Evolutionary conservation across 2,888 invertebrate species (phyloP), one percentile per base, ranked within the genome.

Genomic region (Spatulosminthurus flaviceps): DNA sequence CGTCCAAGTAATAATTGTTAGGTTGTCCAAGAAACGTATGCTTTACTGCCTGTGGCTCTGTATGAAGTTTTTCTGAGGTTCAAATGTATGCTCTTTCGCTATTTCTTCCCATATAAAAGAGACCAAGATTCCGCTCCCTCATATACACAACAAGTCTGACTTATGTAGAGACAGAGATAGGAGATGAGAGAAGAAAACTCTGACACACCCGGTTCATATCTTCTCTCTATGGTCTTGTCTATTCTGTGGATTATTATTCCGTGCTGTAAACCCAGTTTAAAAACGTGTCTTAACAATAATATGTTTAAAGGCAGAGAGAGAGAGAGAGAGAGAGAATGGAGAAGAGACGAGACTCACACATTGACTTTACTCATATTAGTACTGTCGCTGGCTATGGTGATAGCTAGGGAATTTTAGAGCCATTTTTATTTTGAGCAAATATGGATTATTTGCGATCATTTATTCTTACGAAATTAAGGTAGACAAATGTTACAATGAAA

Each of bases 161-260:
- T 51, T 51, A 51, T 16, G 26, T 72, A 72, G 24, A 22, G 9
- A 21, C 34, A 34, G 41, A 41, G 41, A 41, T 41, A 41, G 9
- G 7, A 41, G 9, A 41, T 41, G 41, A 24, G 11, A 24, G 34
- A 61, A 28, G 19, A 61, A 34, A 74, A 74, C 26, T 61, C 74
- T 61, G 60, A 74, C 74, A 60, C 74, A 51, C 51, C 73, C 60
- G 34, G 60, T 28, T 60, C 51, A 74, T 74, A 28, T 64, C 24
- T 24, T 26, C 64, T 24, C 26, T 22, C 24, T 64, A n/a, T 64
- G 64, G 64, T n/a, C n/a, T n/a, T n/a, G n/a, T n/a, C n/a, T n/a
- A n/a, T n/a, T n/a, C n/a, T n/a, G 64, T 64, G 64, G 64, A 64
- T 21, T 64, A 60, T 64, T 64, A 64, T 64, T 64, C 51, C 51